Evolutionary conservation across 1,140 invertebrate species (phyloP), one percentile per base, ranked within the genome.

Genomic region (Tetramorium parvispinum): DNA sequence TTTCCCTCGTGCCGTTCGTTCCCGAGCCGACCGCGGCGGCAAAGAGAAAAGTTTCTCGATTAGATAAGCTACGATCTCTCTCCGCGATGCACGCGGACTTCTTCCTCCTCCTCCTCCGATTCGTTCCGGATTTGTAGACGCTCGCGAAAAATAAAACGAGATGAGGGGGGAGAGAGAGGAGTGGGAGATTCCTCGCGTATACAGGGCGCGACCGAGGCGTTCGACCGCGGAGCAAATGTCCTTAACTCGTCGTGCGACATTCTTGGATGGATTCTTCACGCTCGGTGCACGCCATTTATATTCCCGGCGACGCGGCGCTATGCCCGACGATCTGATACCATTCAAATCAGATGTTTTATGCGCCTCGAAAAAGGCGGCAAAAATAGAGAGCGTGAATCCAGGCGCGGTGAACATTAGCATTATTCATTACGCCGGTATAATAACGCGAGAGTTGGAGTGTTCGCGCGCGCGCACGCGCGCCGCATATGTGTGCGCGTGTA

Each of bases 191-290:
- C 46, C 63, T 32, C 51, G 43, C 63, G 51, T 57, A 68, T 68
- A 57, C 77, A n/a, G 71, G 70, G 88, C 55, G 87, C 77, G 88
- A 90, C 89, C 83, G 40, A 70, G 78, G 65, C 78, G 71, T 51
- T 65, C 66, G 43, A 65, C 53, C 87, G 79, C 83, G 61, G 63
- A 75, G 83, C 55, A 81, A 91, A 87, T 51, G 76, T 81, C 51
- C 73, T 75, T 77, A 88, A 90, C 90, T 86, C 87, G 90, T 91
- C 83, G 85, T 73, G 73, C 90, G 88, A 90, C 89, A 91, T 91
- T 91, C 89, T 90, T 83, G 61, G 88, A 89, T 90, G 88, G 81
- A 90, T 90, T 90, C 85, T 90, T 89, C 88, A 89, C 89, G 89
- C 88, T 55, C 63, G 65, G 68, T 85, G 85, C 71, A 59, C 87